Percentiles rank a stretch among this genome's conserved stretches.
Evolutionary conservation across 1,140 invertebrate genomes (phyloP).

Genomic region (Anoplophora glabripennis): DNA sequence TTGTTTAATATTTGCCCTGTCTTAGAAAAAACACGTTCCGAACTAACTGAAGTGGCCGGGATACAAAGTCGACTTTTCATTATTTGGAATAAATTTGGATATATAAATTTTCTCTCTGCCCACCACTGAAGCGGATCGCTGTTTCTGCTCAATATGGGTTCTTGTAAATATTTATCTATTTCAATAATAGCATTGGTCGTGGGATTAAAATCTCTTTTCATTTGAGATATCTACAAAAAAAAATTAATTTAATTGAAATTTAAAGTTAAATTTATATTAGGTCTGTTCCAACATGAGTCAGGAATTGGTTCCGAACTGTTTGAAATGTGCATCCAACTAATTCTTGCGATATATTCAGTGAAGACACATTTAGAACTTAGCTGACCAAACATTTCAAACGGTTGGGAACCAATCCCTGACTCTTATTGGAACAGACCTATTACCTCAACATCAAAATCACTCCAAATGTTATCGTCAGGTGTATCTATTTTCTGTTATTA

Average conservation of each 20-base stretch:
- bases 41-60: conserved; percentile 4
- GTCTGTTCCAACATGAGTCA: no score
- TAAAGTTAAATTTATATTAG: no score
- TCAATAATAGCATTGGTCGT: conserved; percentile 20
- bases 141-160: conserved; percentile 19
- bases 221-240: neutral
- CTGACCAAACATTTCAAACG: no score
- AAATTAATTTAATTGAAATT: no score
- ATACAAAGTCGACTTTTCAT: conserved; percentile 11
- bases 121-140: conserved; percentile 34
- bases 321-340: no score
- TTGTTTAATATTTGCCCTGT: no score
- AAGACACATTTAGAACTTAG: no score
- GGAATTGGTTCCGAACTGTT: no score
- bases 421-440: no score
- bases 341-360: no score
- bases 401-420: no score
- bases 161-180: conserved; percentile 34
- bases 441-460: conserved; percentile 20
- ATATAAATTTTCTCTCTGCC: conserved; percentile 32
- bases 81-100: conserved; percentile 14
- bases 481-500: conserved; percentile 18
- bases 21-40: no score
- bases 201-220: conserved; percentile 10
- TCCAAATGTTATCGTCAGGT: conserved; percentile 7